Base-by-base conservation (phyloP, 2,888 invertebrate species). In the Phengaris alcon region DNA sequence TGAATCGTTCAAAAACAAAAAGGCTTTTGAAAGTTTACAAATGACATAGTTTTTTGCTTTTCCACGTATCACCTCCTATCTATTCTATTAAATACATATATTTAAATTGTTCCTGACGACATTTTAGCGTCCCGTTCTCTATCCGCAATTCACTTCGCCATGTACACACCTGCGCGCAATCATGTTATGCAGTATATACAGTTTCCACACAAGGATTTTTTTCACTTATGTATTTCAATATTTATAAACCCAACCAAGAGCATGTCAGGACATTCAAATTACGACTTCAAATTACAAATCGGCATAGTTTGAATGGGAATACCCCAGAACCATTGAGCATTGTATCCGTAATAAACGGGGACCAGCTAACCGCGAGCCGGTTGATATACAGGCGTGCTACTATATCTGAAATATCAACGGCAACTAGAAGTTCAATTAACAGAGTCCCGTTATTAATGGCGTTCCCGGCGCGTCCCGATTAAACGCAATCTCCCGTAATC, bases 401-500 rank as follows among this genome's bases (percentile, higher is more conserved):
- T 85, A 86, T 86, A 87, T 90, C 89, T 90, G 89, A 91, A 88
- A 90, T 90, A 92, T 88, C 84, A 84, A 85, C 82, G 84, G 87
- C 84, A 86, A 82, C 84, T 85, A 84, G 87, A 85, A 86, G 88
- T 90, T 89, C 89, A 92, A 91, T 92, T 91, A 91, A 91, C 90
- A 85, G 85, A 85, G 86, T 84, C 81, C 85, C 85, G 90, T 90
- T 91, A 93, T 91, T 89, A 90, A 93, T 91, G 91, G 90, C 83
- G 82, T 85, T 87, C 84, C 87, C 87, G 87, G 84, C 86, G 85
- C 84, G 86, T 86, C 87, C 72, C 91, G 90, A 91, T 91, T 90
- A 90, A 89, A 89, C 88, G 86, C 90, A 90, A 91, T 90, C 90
- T 89, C 90, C 90, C 85, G 89, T 90, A 88, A 90, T 91, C 91